Base-by-base conservation (phyloP, 1,140 invertebrate species). In the Hyphantria cunea region DNA sequence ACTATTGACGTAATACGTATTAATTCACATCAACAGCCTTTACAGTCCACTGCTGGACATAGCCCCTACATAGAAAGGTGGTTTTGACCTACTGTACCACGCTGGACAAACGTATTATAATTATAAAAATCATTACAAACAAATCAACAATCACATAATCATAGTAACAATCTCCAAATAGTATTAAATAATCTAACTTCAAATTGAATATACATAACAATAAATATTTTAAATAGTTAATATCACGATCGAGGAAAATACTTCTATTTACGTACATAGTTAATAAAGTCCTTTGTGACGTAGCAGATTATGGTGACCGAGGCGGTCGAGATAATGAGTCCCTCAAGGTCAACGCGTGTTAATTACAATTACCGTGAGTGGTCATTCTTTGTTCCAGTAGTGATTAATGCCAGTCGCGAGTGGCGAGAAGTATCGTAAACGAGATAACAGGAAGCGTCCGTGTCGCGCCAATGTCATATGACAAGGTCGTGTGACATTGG, bases 321-420 rank as follows among this genome's bases (percentile, higher is more conserved):
- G 67, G 70, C 64, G 66, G 70, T 51, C 67, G 78, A 77, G 84
- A 86, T 85, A 86, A 86, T 82, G 76, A 80, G 70, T 68, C 60
- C 72, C 64, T 68, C 82, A 86, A 90, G 86, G 85, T 45, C 85
- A 68, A 78, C 76, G 84, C 84, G 86, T 82, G 84, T 78, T 89
- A 88, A 90, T 88, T 89, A 83, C 82, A 82, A 89, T 84, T 86
- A 84, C 81, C 81, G 84, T 83, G 86, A 86, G 85, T 88, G 87
- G 87, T 87, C 84, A 88, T 80, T 90, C 87, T 90, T 90, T 90
- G 85, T 88, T 90, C 80, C 83, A 84, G 82, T 84, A 86, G 78
- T 85, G 86, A 87, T 86, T 83, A 87, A 87, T 85, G 83, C 81
- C 76, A 74, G 72, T 72, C 74, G 80, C 81, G 78, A 86, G 81